phyloP scores from a whole-genome alignment of 2,797 vertebrate genomes.

The Gephyroberyx darwinii region DNA sequence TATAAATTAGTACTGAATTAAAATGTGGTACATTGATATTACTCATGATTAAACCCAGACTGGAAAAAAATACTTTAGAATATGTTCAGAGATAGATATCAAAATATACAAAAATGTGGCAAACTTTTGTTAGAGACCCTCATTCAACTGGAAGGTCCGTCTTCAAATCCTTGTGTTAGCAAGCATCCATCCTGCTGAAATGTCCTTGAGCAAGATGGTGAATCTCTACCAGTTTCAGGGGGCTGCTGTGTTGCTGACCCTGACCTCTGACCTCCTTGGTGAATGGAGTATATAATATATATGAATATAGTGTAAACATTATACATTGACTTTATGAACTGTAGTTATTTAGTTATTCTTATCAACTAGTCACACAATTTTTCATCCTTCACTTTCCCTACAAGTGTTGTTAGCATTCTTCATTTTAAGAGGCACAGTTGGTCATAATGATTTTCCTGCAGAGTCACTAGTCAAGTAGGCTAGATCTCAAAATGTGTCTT shows the following conservation, averaged over 20 bases:
- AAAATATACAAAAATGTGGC: too few species aligned
- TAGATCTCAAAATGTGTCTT: not conserved
- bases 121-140: not conserved
- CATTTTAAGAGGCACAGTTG: not conserved
- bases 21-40: too few species aligned
- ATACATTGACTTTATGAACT: not conserved
- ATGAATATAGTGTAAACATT: not conserved
- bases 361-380: not conserved
- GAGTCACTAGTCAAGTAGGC: not conserved
- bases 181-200: constrained; percentile 7
- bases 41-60: too few species aligned
- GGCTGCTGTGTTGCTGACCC: constrained; percentile 34
- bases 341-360: not conserved
- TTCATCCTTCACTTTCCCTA: not conserved
- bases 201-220: constrained; percentile 14
- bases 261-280: constrained; percentile 59
- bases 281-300: too few species aligned
- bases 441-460: not conserved
- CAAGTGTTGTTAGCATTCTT: not conserved
- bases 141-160: too few species aligned
- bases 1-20: not conserved
- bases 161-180: not conserved
- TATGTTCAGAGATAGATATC: too few species aligned
- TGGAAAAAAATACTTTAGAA: not conserved
- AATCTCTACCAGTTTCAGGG: not conserved